A percentile compares a stretch with the other conserved stretches of the same genome.
Conservation (phyloP, 1,140 invertebrate species). For the Drosophila persimilis region DNA sequence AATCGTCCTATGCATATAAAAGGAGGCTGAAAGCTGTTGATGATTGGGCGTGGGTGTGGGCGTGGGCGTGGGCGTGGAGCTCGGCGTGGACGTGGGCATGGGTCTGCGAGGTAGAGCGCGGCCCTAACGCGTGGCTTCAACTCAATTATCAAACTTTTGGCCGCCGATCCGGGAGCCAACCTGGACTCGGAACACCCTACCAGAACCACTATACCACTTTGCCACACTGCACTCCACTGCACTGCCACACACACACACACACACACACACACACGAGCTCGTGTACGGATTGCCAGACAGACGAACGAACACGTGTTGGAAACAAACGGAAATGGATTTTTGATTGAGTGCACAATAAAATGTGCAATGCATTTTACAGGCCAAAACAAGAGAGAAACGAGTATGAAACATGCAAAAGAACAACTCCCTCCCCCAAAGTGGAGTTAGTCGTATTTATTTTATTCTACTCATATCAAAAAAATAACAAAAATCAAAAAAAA, state of each 20-base stretch:
- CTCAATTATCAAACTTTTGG: constrained; percentile 79
- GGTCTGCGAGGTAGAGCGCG: not conserved
- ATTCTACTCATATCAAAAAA: constrained; percentile 31
- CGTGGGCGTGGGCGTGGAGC: too few species aligned
- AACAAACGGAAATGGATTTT: constrained; percentile 80
- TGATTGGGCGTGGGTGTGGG: constrained; percentile 33
- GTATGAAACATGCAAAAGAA: constrained; percentile 23
- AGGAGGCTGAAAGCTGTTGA: constrained; percentile 66
- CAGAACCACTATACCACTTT: constrained; percentile 3
- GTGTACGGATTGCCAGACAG: constrained; percentile 1
- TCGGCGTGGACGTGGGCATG: too few species aligned
- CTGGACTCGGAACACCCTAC: constrained; percentile 6
- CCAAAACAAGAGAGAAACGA: constrained; percentile 49
- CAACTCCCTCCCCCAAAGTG: constrained; percentile 14
- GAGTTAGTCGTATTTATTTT: constrained; percentile 62
- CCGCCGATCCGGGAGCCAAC: constrained; percentile 57
- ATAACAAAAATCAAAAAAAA: constrained; percentile 2
- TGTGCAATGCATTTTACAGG: constrained; percentile 78
- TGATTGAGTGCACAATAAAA: constrained; percentile 81
- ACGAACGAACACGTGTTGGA: constrained; percentile 38
- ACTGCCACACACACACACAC: constrained; percentile 3
- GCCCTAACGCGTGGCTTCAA: constrained; percentile 64
- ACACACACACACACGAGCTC: not conserved
- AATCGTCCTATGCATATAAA: constrained; percentile 42
- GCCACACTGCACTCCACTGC: constrained; percentile 4